A percentile compares a stretch with the other conserved stretches of the same genome.
Evolutionary conservation across 1,140 invertebrate species (phyloP).

Genomic region (Cotesia glomerata): DNA sequence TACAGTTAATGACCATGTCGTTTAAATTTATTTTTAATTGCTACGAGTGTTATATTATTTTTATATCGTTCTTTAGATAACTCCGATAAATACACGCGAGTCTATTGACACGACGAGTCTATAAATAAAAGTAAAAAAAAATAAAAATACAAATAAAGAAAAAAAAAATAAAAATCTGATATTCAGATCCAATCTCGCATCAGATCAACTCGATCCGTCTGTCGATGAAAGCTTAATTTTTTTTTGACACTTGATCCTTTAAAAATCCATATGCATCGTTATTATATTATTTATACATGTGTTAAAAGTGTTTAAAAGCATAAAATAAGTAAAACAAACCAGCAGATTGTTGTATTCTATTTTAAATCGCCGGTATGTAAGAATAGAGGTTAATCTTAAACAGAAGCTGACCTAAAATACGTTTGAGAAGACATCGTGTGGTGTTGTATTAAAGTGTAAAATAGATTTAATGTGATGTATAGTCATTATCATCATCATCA

Average conservation of each 20-base stretch:
- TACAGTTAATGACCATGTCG: constrained; percentile 50
- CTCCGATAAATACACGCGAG: neutral
- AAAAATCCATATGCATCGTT: neutral
- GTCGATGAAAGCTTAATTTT: too few relatives aligned
- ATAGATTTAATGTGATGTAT: constrained; percentile 45
- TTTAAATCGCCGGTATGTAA: constrained; percentile 53
- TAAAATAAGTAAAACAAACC: constrained; percentile 14
- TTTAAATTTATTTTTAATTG: constrained; percentile 7
- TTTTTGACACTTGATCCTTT: neutral
- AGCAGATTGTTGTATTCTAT: constrained; percentile 52
- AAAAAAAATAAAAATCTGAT: neutral
- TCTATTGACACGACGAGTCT: neutral
- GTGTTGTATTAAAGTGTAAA: constrained; percentile 39
- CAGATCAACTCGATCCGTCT: too few relatives aligned
- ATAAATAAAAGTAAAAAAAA: too few relatives aligned
- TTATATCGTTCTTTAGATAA: constrained; percentile 18
- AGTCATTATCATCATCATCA: constrained; percentile 33
- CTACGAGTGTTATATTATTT: neutral
- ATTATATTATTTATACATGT: neutral
- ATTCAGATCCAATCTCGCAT: too few relatives aligned
- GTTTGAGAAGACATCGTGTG: constrained; percentile 41
- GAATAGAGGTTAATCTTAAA: constrained; percentile 57
- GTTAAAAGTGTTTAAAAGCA: neutral
- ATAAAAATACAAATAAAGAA: neutral
- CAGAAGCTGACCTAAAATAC: constrained; percentile 56